Evolutionary conservation across 2,113 vertebrate genomes (phyloP).

Genomic region (Hyaena hyaena): DNA sequence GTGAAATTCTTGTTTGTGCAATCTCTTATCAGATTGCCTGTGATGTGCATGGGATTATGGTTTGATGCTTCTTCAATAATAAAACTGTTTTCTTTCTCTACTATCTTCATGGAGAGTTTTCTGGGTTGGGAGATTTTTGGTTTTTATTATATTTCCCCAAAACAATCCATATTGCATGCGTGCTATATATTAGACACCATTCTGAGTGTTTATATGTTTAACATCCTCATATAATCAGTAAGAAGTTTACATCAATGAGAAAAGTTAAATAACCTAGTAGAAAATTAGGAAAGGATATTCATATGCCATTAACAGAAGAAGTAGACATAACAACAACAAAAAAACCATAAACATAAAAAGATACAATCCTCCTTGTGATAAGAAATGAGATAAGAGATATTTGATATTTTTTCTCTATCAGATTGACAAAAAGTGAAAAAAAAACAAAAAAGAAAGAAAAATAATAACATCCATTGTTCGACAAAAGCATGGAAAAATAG

Average conservation of each 20-base stretch:
- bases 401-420: neutral
- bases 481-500: neutral
- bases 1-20: neutral
- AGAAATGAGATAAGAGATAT: neutral
- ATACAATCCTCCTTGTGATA: neutral
- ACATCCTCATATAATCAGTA: neutral
- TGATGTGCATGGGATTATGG: neutral
- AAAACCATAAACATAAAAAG: neutral
- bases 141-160: neutral
- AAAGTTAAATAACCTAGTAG: neutral
- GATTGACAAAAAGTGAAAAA: neutral
- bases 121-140: neutral
- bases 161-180: neutral
- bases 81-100: slow-evolving; percentile 10
- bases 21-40: neutral
- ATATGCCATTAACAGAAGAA: neutral
- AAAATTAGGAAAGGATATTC: neutral
- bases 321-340: neutral
- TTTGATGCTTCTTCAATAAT: neutral
- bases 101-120: neutral
- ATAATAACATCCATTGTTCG: neutral
- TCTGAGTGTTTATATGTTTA: neutral
- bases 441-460: neutral
- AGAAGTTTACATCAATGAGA: slow-evolving; percentile 31
- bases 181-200: neutral